Evolutionary conservation across 2,797 vertebrate species (phyloP), one percentile per base, ranked within the genome.

Genomic region (Acrossocheilus wenchowensis): DNA sequence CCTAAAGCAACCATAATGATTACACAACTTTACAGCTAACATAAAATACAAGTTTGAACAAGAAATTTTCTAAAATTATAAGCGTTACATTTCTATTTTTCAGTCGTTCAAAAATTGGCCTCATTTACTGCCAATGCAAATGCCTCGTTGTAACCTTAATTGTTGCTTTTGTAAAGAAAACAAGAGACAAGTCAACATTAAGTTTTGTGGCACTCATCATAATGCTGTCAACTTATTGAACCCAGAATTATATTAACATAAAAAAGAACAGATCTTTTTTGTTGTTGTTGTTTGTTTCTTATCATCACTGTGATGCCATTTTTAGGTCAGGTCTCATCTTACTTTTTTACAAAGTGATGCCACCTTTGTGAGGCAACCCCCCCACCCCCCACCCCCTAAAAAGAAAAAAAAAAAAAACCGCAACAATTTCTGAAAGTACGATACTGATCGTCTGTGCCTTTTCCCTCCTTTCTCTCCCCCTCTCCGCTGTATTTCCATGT

Each of bases 391-490:
- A n/a, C n/a, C n/a, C n/a, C n/a, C n/a, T 3, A n/a, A 86, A 4
- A 26, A 26, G 26, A 26, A 26, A 26, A 26, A 26, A 26, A 26
- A 43, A 66, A 15, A 26, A 73, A 6, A 1, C 39, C 1, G 39
- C 39, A 41, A 21, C 17, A 72, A 7, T n/a, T 54, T 62, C 72
- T 91, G 82, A 91, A 91, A 90, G 69, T 34, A 84, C 87, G 87
- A 92, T 93, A 93, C 90, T 62, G 90, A 92, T 92, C 74, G 68
- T 90, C 88, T 92, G 89, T 86, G 86, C 87, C 88, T 87, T 85
- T 30, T 15, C 30, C 66, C 54, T 75, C 17, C 72, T 90, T 78
- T 75, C 73, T 89, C 88, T 90, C 69, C 86, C 84, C 17, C 57
- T 50, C 91, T 64, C 57, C 89, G 90, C 91, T 92, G 90, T 91